A percentile compares a stretch with the other conserved stretches of the same genome.
These are phyloP conservation scores for Amblyopsis rosae DNA, from an alignment of 2,113 vertebrate species.

Conservation along the genomic window DNA sequence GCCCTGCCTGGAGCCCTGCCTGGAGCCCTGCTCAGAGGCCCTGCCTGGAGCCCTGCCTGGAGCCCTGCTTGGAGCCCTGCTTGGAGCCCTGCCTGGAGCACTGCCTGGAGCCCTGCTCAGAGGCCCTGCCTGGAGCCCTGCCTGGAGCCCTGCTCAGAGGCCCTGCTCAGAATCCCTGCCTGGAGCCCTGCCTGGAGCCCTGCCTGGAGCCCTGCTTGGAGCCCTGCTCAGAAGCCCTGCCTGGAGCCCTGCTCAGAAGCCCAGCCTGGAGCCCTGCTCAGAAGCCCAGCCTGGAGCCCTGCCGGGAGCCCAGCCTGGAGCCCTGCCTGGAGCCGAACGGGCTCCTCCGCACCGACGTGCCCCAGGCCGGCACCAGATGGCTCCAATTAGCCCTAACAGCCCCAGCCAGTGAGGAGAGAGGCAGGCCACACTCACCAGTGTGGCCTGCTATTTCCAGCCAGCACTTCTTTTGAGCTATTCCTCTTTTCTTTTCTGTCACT, in stretches of 20 bases:
- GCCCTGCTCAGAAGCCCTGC: too few species aligned
- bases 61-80: too few species aligned
- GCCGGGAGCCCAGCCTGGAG: background rate
- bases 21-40: too few species aligned
- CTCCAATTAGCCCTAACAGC: constrained; percentile 51
- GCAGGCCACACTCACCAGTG: constrained; percentile 45
- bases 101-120: constrained; percentile 25
- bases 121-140: constrained; percentile 10
- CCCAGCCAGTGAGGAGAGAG: constrained; percentile 39
- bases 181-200: background rate
- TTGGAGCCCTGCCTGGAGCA: too few species aligned
- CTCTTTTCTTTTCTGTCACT: too few species aligned
- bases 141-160: too few species aligned
- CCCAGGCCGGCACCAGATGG: constrained; percentile 55
- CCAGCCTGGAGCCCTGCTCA: constrained; percentile 15
- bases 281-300: constrained; percentile 18
- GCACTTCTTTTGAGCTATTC: constrained; percentile 26
- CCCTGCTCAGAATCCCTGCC: too few species aligned
- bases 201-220: too few species aligned
- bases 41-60: too few species aligned
- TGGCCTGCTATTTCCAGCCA: constrained; percentile 45
- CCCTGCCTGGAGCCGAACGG: constrained; percentile 22
- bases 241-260: too few species aligned
- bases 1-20: too few species aligned
- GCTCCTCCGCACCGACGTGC: constrained; percentile 26